Evolutionary conservation across 2,888 invertebrate species (phyloP).

Genomic region (Palloptera scutellata): DNA sequence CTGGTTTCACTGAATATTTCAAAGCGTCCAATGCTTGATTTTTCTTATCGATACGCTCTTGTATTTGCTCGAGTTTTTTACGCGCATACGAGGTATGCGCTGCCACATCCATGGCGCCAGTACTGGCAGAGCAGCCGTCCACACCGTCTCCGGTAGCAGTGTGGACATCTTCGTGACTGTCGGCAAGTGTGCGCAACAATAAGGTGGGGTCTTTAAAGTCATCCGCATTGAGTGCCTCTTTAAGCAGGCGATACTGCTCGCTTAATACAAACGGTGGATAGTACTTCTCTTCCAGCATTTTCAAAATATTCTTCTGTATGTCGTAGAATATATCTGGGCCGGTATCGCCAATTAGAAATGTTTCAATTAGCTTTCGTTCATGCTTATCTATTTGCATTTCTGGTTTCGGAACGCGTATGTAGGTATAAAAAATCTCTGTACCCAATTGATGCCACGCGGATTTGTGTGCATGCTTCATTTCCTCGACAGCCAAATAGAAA

Average conservation of each 20-base stretch:
- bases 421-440: conserved; percentile 91
- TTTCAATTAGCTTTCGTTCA: conserved; percentile 84
- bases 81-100: conserved; percentile 85
- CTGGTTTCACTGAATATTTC: conserved; percentile 81
- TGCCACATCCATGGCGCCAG: conserved; percentile 70
- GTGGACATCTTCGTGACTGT: conserved; percentile 52
- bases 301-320: conserved; percentile 81
- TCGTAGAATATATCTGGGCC: conserved; percentile 89
- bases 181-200: conserved; percentile 50
- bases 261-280: conserved; percentile 89
- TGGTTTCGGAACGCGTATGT: conserved; percentile 81
- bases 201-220: conserved; percentile 64
- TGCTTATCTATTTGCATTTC: conserved; percentile 84
- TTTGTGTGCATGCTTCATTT: conserved; percentile 78
- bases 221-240: conserved; percentile 61
- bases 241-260: conserved; percentile 77
- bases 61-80: conserved; percentile 81
- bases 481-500: conserved; percentile 87
- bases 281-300: conserved; percentile 84
- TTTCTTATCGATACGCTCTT: conserved; percentile 86
- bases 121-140: conserved; percentile 37
- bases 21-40: conserved; percentile 82
- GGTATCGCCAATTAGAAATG: conserved; percentile 85
- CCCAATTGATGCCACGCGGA: conserved; percentile 85
- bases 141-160: conserved; percentile 46